A percentile compares a stretch with the other conserved stretches of the same genome.
Evolutionary conservation across 2,113 vertebrate species (phyloP).

Genomic region (Siphamia tubifer): DNA sequence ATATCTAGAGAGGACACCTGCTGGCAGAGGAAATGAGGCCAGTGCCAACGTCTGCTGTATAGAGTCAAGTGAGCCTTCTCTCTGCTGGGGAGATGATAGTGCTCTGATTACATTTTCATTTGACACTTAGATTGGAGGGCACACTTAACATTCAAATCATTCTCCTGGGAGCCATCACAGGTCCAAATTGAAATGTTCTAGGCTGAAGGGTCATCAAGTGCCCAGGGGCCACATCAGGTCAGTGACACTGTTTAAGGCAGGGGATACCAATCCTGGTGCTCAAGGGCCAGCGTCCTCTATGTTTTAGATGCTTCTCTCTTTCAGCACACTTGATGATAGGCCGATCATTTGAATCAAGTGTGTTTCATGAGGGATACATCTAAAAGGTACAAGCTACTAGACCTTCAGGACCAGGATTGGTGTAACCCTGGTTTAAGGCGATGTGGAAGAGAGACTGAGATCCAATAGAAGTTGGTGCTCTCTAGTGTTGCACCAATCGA

Average conservation of each 20-base stretch:
- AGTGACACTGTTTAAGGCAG: conserved; percentile 39
- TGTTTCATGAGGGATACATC: too few relatives aligned
- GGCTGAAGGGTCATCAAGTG: conserved; percentile 75
- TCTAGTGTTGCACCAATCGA: too few relatives aligned
- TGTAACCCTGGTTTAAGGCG: too few relatives aligned
- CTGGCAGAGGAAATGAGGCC: conserved; percentile 93
- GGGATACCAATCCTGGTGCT: not conserved
- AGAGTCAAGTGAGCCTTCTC: conserved; percentile 81
- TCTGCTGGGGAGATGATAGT: conserved; percentile 79
- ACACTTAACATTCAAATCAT: conserved; percentile 86
- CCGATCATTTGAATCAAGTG: too few relatives aligned
- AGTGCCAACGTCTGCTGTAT: conserved; percentile 78
- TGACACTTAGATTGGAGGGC: conserved; percentile 69
- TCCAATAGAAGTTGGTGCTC: conserved; percentile 34
- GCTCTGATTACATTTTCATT: conserved; percentile 82
- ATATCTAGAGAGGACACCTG: conserved; percentile 92
- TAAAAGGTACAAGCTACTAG: too few relatives aligned
- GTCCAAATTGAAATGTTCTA: conserved; percentile 78
- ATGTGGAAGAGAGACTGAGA: conserved; percentile 40
- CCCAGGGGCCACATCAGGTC: conserved; percentile 53
- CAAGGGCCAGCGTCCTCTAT: too few relatives aligned
- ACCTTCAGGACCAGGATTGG: too few relatives aligned
- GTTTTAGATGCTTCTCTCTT: too few relatives aligned
- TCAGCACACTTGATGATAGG: too few relatives aligned
- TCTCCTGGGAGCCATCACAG: conserved; percentile 75